Evolutionary conservation across 2,113 vertebrate genomes (phyloP).

Genomic region (Poeciliopsis occidentalis): DNA sequence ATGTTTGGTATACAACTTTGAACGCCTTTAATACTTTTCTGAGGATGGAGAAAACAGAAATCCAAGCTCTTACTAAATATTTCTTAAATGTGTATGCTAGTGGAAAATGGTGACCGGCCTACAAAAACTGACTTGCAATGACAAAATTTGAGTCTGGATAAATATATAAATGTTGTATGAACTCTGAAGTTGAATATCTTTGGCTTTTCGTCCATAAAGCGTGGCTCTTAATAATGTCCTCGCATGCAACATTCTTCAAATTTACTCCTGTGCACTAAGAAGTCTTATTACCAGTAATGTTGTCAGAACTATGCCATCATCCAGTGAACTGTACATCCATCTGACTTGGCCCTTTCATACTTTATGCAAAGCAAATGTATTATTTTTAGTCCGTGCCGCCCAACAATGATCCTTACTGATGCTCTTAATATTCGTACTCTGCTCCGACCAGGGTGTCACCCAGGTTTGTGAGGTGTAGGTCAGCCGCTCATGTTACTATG

Average conservation of each 20-base stretch:
- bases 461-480: conserved; percentile 29
- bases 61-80: background rate
- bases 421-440: background rate
- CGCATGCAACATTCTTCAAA: background rate
- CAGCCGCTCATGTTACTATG: conserved; percentile 44
- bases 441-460: conserved; percentile 24
- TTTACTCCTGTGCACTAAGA: background rate
- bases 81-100: background rate
- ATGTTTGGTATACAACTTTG: background rate
- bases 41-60: background rate
- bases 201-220: background rate
- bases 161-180: background rate
- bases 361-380: background rate
- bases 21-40: background rate
- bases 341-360: background rate
- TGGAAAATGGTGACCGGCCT: background rate
- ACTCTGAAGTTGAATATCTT: background rate
- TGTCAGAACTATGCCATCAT: background rate
- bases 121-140: background rate
- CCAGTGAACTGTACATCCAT: background rate
- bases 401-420: background rate
- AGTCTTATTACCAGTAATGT: background rate
- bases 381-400: background rate
- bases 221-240: background rate
- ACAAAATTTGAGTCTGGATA: background rate